Percentiles rank a stretch among this genome's conserved stretches.
Evolutionary conservation across 2,888 invertebrate genomes (phyloP).

Genomic region (Pardosa pseudoannulata): DNA sequence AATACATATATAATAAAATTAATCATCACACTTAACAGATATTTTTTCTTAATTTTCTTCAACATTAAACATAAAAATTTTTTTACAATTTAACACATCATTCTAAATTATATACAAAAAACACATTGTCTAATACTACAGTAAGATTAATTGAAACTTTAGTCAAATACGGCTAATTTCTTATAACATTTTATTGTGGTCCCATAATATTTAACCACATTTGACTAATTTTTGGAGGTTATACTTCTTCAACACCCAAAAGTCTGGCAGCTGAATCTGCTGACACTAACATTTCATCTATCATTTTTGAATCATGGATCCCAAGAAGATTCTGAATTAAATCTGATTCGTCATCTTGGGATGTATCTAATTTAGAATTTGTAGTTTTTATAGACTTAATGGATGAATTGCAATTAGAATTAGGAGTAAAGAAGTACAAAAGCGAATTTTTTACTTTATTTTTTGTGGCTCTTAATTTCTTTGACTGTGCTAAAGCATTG

Average conservation of each 20-base stretch:
- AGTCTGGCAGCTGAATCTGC: conserved; percentile 90
- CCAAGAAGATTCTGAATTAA: conserved; percentile 93
- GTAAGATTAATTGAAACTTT: neutral
- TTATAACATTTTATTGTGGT: neutral
- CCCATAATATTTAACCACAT: neutral
- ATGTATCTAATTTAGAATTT: conserved; percentile 18
- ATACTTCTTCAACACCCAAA: conserved; percentile 82
- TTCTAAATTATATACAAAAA: conserved; percentile 8
- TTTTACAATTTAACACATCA: neutral
- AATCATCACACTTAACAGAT: neutral
- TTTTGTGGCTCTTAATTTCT: conserved; percentile 19
- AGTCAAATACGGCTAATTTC: neutral
- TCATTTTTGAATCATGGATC: conserved; percentile 88
- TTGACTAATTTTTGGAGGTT: neutral
- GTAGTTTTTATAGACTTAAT: conserved; percentile 1
- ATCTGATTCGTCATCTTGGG: conserved; percentile 79
- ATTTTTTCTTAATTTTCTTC: too few species aligned
- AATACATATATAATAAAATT: neutral
- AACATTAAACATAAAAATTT: conserved; percentile 10
- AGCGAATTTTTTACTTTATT: conserved; percentile 51
- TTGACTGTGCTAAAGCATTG: neutral
- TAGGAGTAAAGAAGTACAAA: conserved; percentile 45
- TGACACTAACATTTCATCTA: conserved; percentile 88
- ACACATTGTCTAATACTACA: neutral
- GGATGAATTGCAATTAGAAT: conserved; percentile 1